Percentiles rank a stretch among this genome's conserved stretches.
Evolutionary conservation across 2,888 invertebrate genomes (phyloP).

Genomic region (Linnaemya tessellans): DNA sequence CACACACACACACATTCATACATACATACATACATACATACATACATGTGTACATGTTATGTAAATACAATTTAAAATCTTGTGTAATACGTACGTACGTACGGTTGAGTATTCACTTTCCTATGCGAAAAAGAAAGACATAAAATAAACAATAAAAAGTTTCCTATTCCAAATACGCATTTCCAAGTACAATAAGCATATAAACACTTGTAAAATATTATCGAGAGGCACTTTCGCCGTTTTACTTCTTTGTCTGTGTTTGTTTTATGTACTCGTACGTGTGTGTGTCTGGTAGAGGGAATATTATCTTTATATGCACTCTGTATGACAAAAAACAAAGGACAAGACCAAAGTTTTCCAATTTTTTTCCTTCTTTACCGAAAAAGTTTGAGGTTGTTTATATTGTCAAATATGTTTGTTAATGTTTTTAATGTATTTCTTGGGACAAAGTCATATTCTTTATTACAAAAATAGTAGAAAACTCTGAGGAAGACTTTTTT

Average conservation of each 20-base stretch:
- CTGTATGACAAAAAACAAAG: constrained; percentile 7
- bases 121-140: background rate
- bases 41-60: background rate
- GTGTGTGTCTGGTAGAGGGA: background rate
- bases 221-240: constrained; percentile 56
- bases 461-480: constrained; percentile 36
- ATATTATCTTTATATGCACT: background rate
- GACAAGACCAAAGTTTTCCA: constrained; percentile 40
- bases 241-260: constrained; percentile 3
- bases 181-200: constrained; percentile 63
- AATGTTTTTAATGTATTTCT: constrained; percentile 70
- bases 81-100: constrained; percentile 23
- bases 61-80: background rate
- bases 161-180: constrained; percentile 56
- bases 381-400: constrained; percentile 57
- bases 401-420: constrained; percentile 70
- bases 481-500: constrained; percentile 60
- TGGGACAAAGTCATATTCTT: constrained; percentile 55
- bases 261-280: background rate
- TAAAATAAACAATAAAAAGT: constrained; percentile 60
- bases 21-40: background rate
- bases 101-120: no score
- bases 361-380: constrained; percentile 7
- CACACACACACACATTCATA: background rate
- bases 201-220: constrained; percentile 66